phyloP scores from a whole-genome alignment of 2,888 invertebrate species.

The Timema podura region DNA sequence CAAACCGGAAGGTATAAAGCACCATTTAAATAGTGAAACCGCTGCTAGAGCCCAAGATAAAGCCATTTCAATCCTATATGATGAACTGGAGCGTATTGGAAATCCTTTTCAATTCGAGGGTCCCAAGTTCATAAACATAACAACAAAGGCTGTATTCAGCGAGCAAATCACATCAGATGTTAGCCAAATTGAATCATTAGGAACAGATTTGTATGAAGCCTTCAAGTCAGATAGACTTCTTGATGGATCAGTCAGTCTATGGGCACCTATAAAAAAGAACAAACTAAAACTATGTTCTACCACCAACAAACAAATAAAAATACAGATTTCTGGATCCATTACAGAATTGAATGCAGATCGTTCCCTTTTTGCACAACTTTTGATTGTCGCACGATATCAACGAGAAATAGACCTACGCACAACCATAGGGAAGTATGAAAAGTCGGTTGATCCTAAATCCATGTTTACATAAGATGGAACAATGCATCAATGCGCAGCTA shows the following conservation, averaged over 20 bases:
- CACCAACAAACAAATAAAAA: not conserved
- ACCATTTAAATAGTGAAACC: slow-evolving; percentile 16
- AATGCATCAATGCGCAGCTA: not conserved
- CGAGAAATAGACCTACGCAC: slow-evolving; percentile 6
- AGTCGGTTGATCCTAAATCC: not conserved
- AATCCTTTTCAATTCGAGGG: not conserved
- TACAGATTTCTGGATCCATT: not conserved
- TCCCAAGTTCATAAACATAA: not conserved
- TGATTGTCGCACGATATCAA: slow-evolving; percentile 11
- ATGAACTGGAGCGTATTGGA: not conserved
- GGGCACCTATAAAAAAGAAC: slow-evolving; percentile 8
- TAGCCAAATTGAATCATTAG: not conserved
- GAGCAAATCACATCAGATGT: not conserved
- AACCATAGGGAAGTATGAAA: slow-evolving; percentile 8
- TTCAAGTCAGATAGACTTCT: slow-evolving; percentile 3
- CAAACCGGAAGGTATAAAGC: slow-evolving; percentile 11
- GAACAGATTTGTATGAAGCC: not conserved
- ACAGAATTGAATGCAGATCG: not conserved
- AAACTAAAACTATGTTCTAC: slow-evolving; percentile 3
- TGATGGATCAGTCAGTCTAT: slow-evolving; percentile 1
- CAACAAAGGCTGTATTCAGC: slow-evolving; percentile 11
- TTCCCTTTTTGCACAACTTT: not conserved
- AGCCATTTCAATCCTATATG: not conserved
- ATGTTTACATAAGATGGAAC: not conserved
- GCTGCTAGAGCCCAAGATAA: slow-evolving; percentile 8